These are phyloP conservation scores for Dysidea cf. avara DNA, from an alignment of 37 sponge, comb jelly and placozoan genomes.

Conservation along the genomic window DNA sequence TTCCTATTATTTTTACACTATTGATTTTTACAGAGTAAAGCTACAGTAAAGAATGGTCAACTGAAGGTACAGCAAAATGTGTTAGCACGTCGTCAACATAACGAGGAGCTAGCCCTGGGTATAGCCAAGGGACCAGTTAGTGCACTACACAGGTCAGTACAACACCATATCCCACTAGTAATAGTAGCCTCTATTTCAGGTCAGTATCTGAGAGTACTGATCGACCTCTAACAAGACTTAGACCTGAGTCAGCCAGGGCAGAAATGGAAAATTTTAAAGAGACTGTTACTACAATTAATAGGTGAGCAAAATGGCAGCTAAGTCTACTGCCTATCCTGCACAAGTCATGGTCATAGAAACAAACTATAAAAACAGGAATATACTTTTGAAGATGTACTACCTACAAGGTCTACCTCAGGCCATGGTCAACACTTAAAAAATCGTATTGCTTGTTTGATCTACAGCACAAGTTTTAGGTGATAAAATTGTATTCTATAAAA, in stretches of 20 bases:
- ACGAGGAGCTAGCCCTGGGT: constrained; percentile 53
- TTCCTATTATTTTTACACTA: background rate
- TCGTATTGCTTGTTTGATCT: too few relatives aligned
- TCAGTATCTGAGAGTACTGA: constrained; percentile 54
- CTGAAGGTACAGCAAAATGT: constrained; percentile 40
- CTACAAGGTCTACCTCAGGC: too few relatives aligned
- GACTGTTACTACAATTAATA: constrained; percentile 31
- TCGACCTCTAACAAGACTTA: constrained; percentile 37
- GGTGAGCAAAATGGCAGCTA: too few relatives aligned
- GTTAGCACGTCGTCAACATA: constrained; percentile 24
- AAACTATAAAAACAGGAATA: too few relatives aligned
- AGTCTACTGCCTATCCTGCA: too few relatives aligned
- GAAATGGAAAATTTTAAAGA: constrained; percentile 32
- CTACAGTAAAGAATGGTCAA: constrained; percentile 41
- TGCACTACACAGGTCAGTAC: constrained; percentile 40
- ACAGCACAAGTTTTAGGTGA: too few relatives aligned
- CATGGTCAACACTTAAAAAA: too few relatives aligned
- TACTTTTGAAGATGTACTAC: too few relatives aligned
- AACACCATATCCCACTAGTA: background rate
- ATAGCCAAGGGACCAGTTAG: constrained; percentile 48
- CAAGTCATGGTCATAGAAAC: too few relatives aligned
- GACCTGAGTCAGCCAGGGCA: constrained; percentile 45
- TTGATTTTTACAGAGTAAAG: constrained; percentile 20
- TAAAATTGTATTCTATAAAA: too few relatives aligned
- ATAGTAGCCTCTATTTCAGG: constrained; percentile 6